phyloP scores from a whole-genome alignment of 2,888 invertebrate species.

The Pseudococcus jackbeardsleyi region DNA sequence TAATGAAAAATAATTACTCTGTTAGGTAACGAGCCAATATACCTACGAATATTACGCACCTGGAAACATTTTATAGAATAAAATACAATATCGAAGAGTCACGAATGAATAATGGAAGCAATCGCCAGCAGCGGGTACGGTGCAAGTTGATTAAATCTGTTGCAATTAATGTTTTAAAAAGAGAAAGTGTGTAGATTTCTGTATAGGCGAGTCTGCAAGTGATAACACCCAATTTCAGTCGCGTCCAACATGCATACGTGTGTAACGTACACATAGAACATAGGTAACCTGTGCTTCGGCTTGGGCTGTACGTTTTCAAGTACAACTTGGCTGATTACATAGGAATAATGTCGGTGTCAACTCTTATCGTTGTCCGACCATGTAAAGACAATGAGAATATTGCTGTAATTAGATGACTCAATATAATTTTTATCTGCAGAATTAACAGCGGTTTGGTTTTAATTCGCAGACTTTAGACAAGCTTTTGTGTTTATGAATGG shows the following conservation, averaged over 20 bases:
- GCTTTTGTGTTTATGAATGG: background rate
- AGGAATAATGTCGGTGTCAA: background rate
- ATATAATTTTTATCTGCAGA: background rate
- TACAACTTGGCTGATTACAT: background rate
- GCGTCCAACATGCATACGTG: background rate
- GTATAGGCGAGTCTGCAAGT: slow-evolving; percentile 39
- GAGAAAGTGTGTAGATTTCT: slow-evolving; percentile 57
- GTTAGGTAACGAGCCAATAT: slow-evolving; percentile 14
- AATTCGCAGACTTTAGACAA: background rate
- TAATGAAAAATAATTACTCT: slow-evolving; percentile 35
- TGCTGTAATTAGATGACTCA: slow-evolving; percentile 10
- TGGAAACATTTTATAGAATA: slow-evolving; percentile 13
- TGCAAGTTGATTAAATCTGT: slow-evolving; percentile 58
- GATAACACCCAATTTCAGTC: slow-evolving; percentile 29
- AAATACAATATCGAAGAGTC: slow-evolving; percentile 50
- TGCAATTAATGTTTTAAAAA: slow-evolving; percentile 62
- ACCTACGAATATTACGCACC: background rate
- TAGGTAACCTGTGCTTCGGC: background rate
- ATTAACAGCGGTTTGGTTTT: background rate
- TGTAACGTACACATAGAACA: background rate
- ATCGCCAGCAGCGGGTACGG: slow-evolving; percentile 41
- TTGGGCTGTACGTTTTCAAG: background rate
- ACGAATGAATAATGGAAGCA: slow-evolving; percentile 50
- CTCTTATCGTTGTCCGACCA: background rate
- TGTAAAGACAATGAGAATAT: background rate